Base-by-base conservation (phyloP, 2,888 invertebrate species). In the Aporophyla lueneburgensis region DNA sequence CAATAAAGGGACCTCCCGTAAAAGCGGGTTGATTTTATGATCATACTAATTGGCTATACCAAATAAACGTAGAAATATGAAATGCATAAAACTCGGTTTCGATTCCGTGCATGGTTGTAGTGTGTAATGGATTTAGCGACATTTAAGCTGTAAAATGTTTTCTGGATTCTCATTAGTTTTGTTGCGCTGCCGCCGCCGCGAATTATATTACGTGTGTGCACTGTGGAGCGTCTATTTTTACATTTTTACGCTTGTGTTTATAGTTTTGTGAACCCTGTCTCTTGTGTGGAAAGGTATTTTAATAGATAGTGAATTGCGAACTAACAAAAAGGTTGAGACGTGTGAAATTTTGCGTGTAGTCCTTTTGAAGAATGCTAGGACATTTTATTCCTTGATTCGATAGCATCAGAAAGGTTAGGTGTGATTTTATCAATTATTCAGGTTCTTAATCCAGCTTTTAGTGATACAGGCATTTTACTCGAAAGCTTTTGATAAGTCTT, bases 11-110 rank as follows among this genome's bases (percentile, higher is more conserved):
- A 94, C 93, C 94, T 92, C 94, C 94, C 92, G 92, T 94, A 93
- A 94, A 91, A 90, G 89, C 87, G 78, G 80, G 83, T 84, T 86
- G 88, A 88, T 92, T 94, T 95, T 95, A 95, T 92, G 94, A 91
- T 91, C 89, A 90, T 85, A 92, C 95, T 95, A 95, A 95, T 95
- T 95, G 95, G 94, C 92, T 92, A 92, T 93, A 92, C 92, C 91
- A 92, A 94, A 94, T 95, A 93, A 94, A 94, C 91, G 90, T 92
- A 89, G 90, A 93, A 92, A 92, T 93, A 93, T 92, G 90, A 90
- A 84, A 91, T 88, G 89, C 90, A 91, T 93, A 92, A 93, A 93
- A 90, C 86, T 85, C 59, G 74, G 79, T 83, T 84, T 83, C 84
- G 85, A 79, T 84, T 78, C 81, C 81, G 71, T 66, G 63, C 74